A percentile compares a stretch with the other conserved stretches of the same genome.
phyloP scores from a whole-genome alignment of 2,888 invertebrate species.

The Cynaeus angustus region DNA sequence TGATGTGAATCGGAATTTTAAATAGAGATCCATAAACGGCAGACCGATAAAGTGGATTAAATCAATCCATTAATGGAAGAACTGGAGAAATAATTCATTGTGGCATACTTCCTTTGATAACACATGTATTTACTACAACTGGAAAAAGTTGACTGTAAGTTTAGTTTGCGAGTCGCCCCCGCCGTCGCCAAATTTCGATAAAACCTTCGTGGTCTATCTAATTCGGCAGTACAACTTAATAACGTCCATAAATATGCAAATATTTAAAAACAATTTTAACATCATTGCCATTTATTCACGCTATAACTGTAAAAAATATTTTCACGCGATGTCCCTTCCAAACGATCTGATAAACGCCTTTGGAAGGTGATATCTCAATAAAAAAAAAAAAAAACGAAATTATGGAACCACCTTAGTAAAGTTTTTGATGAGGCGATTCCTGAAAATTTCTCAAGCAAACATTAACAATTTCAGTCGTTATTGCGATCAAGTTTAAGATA shows the following conservation, averaged over 20 bases:
- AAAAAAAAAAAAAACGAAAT: slow-evolving; percentile 37
- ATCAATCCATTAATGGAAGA: slow-evolving; percentile 1
- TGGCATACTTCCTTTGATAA: too few species aligned
- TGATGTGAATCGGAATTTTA: too few species aligned
- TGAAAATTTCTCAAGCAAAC: slow-evolving; percentile 42
- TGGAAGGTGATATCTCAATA: slow-evolving; percentile 48
- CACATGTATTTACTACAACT: too few species aligned
- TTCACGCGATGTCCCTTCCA: slow-evolving; percentile 38
- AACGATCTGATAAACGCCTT: slow-evolving; percentile 49
- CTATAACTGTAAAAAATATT: slow-evolving; percentile 49
- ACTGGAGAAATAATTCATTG: too few species aligned
- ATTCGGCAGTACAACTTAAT: slow-evolving; percentile 47
- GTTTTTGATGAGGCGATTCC: slow-evolving; percentile 16
- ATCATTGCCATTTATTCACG: slow-evolving; percentile 47
- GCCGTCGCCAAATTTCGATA: slow-evolving; percentile 6
- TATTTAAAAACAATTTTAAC: slow-evolving; percentile 50
- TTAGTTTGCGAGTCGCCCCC: too few species aligned
- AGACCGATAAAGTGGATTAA: background rate
- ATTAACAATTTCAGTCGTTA: slow-evolving; percentile 30
- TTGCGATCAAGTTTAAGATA: slow-evolving; percentile 37
- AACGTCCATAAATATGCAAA: slow-evolving; percentile 47
- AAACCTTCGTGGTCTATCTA: slow-evolving; percentile 35
- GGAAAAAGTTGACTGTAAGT: too few species aligned
- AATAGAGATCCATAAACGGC: background rate
- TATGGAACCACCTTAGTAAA: slow-evolving; percentile 3